phyloP scores from a whole-genome alignment of 2,888 invertebrate species.

The Fragum sueziense region DNA sequence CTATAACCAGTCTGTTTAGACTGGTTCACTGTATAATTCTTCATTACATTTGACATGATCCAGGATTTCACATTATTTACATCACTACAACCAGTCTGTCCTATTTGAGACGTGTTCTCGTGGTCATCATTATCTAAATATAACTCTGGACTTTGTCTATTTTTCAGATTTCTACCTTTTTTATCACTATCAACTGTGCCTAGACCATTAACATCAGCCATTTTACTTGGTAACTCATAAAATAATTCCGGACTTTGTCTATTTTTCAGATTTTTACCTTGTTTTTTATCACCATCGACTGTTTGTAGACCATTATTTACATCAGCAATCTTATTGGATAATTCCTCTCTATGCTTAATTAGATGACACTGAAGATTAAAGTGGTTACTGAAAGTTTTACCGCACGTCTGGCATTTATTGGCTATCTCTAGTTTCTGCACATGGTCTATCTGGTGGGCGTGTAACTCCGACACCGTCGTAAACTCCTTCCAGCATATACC shows the following conservation, averaged over 20 bases:
- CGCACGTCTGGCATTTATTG: slow-evolving; percentile 22
- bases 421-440: background rate
- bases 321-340: background rate
- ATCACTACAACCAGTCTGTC: background rate
- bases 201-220: no score
- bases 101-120: background rate
- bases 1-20: background rate
- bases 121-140: background rate
- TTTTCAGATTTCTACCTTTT: background rate
- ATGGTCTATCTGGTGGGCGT: slow-evolving; percentile 31
- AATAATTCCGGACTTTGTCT: background rate
- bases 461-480: background rate
- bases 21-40: background rate
- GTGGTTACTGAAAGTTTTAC: slow-evolving; percentile 7
- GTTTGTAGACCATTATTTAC: background rate
- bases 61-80: background rate
- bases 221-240: no score
- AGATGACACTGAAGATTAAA: slow-evolving; percentile 45
- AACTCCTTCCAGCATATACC: slow-evolving; percentile 22
- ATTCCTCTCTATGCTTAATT: slow-evolving; percentile 18
- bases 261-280: background rate
- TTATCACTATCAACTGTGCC: background rate
- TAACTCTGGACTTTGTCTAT: background rate
- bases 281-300: background rate
- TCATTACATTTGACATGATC: background rate